Base-by-base conservation (phyloP, 1,140 invertebrate species). In the Thaumetopoea pityocampa region DNA sequence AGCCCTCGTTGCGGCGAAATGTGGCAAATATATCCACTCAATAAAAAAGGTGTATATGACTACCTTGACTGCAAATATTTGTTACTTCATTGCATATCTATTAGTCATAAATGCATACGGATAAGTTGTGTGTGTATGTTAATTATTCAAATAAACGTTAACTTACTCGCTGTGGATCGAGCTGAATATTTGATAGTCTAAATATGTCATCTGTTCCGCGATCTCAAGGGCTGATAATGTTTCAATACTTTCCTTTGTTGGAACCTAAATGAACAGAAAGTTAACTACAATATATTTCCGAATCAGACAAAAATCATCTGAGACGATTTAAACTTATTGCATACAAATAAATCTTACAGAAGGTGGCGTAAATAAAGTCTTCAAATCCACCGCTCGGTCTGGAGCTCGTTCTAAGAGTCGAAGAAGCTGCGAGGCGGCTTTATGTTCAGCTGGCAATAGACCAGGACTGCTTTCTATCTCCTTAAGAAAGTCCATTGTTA, bases 101-200 rank as follows among this genome's bases (percentile, higher is more conserved):
- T n/a, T n/a, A n/a, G n/a, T n/a, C n/a, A n/a, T n/a, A n/a, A n/a
- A n/a, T n/a, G n/a, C n/a, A n/a, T n/a, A n/a, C n/a, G n/a, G n/a
- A n/a, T n/a, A n/a, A n/a, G n/a, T n/a, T n/a, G n/a, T n/a, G n/a
- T n/a, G n/a, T n/a, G n/a, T n/a, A n/a, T n/a, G n/a, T n/a, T n/a
- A n/a, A n/a, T n/a, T n/a, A n/a, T n/a, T n/a, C n/a, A n/a, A n/a
- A n/a, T n/a, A n/a, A n/a, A n/a, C n/a, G n/a, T 27, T 8, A 16
- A 90, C 93, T 91, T 86, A 97, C 95, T 96, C 94, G 91, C 94
- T 96, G 12, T 92, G 86, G 35, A 98, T 97, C 1, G 92, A 89
- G 9, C 95, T 88, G 68, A 98, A 97, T 52, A 98, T 97, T 68
- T 96, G 93, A 78, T 97, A 95, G 76, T 98, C 96, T 44, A 98